Base-by-base conservation (phyloP, 2,888 invertebrate genomes). In the Agriotes lineatus region DNA sequence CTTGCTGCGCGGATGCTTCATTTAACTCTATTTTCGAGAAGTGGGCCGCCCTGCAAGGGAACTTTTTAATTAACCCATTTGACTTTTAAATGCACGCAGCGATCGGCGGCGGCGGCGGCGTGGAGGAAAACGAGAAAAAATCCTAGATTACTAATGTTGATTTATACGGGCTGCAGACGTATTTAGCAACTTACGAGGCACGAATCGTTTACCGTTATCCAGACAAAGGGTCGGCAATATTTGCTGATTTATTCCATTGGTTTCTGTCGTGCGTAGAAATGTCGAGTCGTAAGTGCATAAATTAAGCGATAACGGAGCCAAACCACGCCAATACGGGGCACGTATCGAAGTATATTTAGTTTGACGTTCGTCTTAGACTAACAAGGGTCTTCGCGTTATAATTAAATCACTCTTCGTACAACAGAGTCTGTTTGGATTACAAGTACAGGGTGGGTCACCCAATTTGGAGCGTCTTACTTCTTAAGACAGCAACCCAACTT, bases 51-150 rank as follows among this genome's bases (percentile, higher is more conserved):
- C 19, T 20, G 48, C 33, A 35, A 35, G 33, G 19, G 39, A 61
- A 61, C 48, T 48, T 61, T 61, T 52, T 61, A 61, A 61, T 61
- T 61, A 61, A 61, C 37, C 39, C 52, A 52, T 61, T 61, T 61
- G 61, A 19, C 52, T 61, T 61, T 61, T 61, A 52, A 61, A 61
- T 52, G 48, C 50, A 25, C 35, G 50, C 25, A 33, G 25, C 39
- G 61, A 61, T 61, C 45, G 45, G 42, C 45, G 60, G 19, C 22
- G 20, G 18, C 33, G 6, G 25, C 25, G 25, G 4, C 42, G 42
- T 42, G 42, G 9, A 42, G 42, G 6, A 42, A 42, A 42, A 14
- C 14, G 1, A 1, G 25, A 2, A 20, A n/a, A 20, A 20, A 12
- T 48, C 22, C 19, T 48, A 12, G 14, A 48, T 45, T 22, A 48